These are phyloP conservation scores for Halocynthia aurantium DNA, from an alignment of 23 tunicate genomes.

Conservation along the genomic window DNA sequence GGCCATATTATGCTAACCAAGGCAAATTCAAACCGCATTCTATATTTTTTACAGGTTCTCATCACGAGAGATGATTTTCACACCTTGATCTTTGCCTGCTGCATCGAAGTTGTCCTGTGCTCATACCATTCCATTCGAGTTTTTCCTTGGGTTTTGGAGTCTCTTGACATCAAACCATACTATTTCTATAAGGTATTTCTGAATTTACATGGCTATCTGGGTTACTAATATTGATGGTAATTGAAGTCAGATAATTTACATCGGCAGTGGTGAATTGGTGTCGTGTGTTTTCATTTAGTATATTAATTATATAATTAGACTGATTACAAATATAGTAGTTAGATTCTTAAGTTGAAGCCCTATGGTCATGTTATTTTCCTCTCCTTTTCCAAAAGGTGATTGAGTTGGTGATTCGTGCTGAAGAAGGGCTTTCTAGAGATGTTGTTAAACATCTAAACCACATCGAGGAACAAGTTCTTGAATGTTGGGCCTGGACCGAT, in stretches of 20 bases:
- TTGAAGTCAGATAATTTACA: too few relatives aligned
- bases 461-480: slow-evolving; percentile 89
- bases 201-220: too few relatives aligned
- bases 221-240: too few relatives aligned
- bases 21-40: background rate
- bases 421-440: slow-evolving; percentile 56
- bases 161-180: slow-evolving; percentile 55
- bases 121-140: slow-evolving; percentile 47
- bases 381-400: slow-evolving; percentile 39
- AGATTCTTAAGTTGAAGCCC: background rate
- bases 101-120: slow-evolving; percentile 72
- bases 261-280: too few relatives aligned
- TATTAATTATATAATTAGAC: too few relatives aligned
- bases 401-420: slow-evolving; percentile 90
- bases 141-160: slow-evolving; percentile 80
- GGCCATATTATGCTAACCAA: too few relatives aligned
- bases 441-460: slow-evolving; percentile 79
- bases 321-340: background rate
- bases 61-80: slow-evolving; percentile 87
- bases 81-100: slow-evolving; percentile 66
- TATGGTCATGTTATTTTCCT: background rate
- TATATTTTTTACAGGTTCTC: slow-evolving; percentile 26
- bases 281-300: too few relatives aligned
- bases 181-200: slow-evolving; percentile 76
- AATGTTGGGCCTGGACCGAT: slow-evolving; percentile 73